A percentile compares a stretch with the other conserved stretches of the same genome.
Conservation (phyloP, 1,140 invertebrate genomes). For the Halesus radiatus region DNA sequence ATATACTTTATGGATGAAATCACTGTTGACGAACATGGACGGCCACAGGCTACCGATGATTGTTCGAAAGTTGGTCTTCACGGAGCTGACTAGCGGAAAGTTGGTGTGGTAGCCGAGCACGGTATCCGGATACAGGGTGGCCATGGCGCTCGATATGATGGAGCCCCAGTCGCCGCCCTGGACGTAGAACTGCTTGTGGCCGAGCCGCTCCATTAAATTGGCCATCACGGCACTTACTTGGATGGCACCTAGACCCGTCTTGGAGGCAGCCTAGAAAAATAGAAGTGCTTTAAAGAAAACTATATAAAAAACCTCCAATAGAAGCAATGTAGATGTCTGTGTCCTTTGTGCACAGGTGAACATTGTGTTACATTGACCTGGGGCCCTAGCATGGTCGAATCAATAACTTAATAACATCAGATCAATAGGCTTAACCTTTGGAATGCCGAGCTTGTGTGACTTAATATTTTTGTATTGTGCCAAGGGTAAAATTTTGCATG, state of each 20-base stretch:
- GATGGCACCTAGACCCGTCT: constrained; percentile 69
- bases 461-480: no score
- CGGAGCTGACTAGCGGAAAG: constrained; percentile 29
- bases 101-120: constrained; percentile 66
- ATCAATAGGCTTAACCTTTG: no score
- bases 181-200: constrained; percentile 76
- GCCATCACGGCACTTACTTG: constrained; percentile 73
- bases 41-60: constrained; percentile 60
- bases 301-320: no score
- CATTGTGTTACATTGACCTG: no score
- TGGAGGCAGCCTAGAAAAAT: constrained; percentile 67
- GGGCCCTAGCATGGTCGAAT: no score
- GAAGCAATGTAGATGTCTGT: no score
- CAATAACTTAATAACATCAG: no score
- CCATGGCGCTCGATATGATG: constrained; percentile 71
- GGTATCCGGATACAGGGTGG: constrained; percentile 76
- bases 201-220: constrained; percentile 74
- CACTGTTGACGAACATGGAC: constrained; percentile 68
- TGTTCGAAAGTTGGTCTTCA: constrained; percentile 59
- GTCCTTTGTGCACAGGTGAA: no score
- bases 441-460: no score
- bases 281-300: neutral
- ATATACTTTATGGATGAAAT: constrained; percentile 71
- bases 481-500: no score
- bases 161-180: constrained; percentile 86